phyloP scores from a whole-genome alignment of 1,140 invertebrate genomes.

The Phenacoccus solenopsis region DNA sequence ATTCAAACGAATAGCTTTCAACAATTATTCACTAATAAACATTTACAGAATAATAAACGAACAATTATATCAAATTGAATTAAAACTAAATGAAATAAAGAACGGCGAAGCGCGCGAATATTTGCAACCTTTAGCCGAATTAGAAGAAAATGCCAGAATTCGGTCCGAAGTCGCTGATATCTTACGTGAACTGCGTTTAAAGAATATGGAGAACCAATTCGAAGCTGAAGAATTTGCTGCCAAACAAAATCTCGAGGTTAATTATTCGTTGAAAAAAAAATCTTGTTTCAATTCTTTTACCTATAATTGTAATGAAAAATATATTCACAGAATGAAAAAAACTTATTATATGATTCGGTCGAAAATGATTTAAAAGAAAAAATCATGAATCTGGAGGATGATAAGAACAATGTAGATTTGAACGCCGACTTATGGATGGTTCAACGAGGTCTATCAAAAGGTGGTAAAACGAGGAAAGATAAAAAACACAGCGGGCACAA shows the following conservation, averaged over 20 bases:
- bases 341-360: constrained; percentile 66
- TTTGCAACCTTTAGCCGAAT: constrained; percentile 62
- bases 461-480: constrained; percentile 36
- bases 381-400: constrained; percentile 85
- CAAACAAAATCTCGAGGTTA: constrained; percentile 65
- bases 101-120: constrained; percentile 77
- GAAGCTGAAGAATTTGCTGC: constrained; percentile 79
- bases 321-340: constrained; percentile 73
- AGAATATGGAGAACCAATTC: constrained; percentile 77
- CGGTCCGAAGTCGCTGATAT: constrained; percentile 83
- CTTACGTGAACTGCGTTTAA: constrained; percentile 55
- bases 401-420: constrained; percentile 85
- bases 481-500: constrained; percentile 37
- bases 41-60: constrained; percentile 3
- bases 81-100: constrained; percentile 69
- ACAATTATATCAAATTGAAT: neutral
- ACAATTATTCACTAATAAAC: neutral
- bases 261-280: constrained; percentile 12
- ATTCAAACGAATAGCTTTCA: constrained; percentile 18
- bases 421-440: constrained; percentile 48
- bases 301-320: neutral
- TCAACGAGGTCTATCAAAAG: constrained; percentile 32
- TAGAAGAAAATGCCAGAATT: constrained; percentile 75
- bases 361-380: constrained; percentile 82
- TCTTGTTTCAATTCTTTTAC: neutral